Conservation (phyloP, 2,888 invertebrate species). For the Blastobasis lacticolella region DNA sequence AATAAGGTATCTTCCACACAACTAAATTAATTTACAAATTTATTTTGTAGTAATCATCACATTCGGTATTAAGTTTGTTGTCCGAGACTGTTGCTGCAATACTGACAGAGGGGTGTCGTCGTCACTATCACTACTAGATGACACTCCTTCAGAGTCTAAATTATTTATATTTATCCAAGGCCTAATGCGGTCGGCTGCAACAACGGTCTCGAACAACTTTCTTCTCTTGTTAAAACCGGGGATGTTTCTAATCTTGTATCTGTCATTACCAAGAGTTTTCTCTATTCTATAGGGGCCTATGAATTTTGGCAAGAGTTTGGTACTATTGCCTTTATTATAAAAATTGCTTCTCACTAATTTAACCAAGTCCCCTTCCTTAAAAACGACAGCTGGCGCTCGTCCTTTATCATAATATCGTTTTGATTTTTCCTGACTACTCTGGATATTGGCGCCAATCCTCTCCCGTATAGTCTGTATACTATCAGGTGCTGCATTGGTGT, state of each 20-base stretch:
- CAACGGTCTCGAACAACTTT: constrained; percentile 9
- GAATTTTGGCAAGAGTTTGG: constrained; percentile 17
- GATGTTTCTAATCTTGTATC: constrained; percentile 12
- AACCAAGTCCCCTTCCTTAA: constrained; percentile 11
- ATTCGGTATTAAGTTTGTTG: too few relatives aligned
- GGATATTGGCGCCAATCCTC: not conserved
- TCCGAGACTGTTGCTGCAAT: not conserved
- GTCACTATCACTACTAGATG: not conserved
- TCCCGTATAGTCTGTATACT: not conserved
- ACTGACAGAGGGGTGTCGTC: not conserved
- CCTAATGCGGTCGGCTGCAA: constrained; percentile 14
- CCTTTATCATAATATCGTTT: constrained; percentile 1
- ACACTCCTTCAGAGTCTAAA: not conserved
- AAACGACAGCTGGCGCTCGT: constrained; percentile 3
- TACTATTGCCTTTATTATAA: constrained; percentile 13
- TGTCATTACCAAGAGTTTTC: constrained; percentile 13
- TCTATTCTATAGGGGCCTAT: constrained; percentile 14
- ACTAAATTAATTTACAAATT: too few relatives aligned
- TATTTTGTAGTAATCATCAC: too few relatives aligned
- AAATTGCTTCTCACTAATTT: constrained; percentile 15
- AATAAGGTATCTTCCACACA: too few relatives aligned
- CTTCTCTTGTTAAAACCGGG: constrained; percentile 11
- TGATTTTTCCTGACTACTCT: constrained; percentile 2
- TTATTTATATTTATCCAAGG: constrained; percentile 13
- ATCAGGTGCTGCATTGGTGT: not conserved